Evolutionary conservation across 2,113 vertebrate genomes (phyloP), one percentile per base, ranked within the genome.

Genomic region (Phalacrocorax pelagicus): DNA sequence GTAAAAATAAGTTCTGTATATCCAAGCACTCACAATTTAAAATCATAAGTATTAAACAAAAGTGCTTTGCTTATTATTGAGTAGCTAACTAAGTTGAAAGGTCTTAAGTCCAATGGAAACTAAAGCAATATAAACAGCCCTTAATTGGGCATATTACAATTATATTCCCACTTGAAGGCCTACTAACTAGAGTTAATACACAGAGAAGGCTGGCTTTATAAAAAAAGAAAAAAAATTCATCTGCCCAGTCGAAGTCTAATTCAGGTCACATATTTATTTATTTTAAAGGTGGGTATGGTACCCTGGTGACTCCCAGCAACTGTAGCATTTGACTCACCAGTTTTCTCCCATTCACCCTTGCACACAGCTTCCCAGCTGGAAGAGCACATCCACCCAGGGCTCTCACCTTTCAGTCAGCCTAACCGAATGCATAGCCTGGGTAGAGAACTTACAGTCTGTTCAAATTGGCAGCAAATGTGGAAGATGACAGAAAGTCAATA

Each of bases 391-490:
- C 36, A 30, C 20, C 22, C 36, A 61, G 11, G 6, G 29, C 52
- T 71, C 22, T 20, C 23, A 22, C n/a, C 12, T 70, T 65, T 30
- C 7, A 1, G 2, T n/a, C 19, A 54, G 13, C 11, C 20, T 54
- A 34, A 74, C 18, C 29, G 38, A 20, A 74, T 38, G 6, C 34
- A 9, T 7, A 42, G 30, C 8, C 38, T 14, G 5, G 5, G 7
- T 74, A 14, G 34, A 69, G 19, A 86, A 63, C 8, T 51, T 47
- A 15, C 9, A 36, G 63, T 9, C 55, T 23, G 4, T 57, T 22
- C 1, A 1, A 72, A 49, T 4, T 38, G 29, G 8, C 32, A 79
- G 34, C 0, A 0, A 32, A 40, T 6, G 7, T 12, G 11, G 34
- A 52, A 67, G 29, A 5, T 2, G 4, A 40, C 15, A 70, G 47